phyloP scores from a whole-genome alignment of 1,140 invertebrate species.

The Drosophila repleta region DNA sequence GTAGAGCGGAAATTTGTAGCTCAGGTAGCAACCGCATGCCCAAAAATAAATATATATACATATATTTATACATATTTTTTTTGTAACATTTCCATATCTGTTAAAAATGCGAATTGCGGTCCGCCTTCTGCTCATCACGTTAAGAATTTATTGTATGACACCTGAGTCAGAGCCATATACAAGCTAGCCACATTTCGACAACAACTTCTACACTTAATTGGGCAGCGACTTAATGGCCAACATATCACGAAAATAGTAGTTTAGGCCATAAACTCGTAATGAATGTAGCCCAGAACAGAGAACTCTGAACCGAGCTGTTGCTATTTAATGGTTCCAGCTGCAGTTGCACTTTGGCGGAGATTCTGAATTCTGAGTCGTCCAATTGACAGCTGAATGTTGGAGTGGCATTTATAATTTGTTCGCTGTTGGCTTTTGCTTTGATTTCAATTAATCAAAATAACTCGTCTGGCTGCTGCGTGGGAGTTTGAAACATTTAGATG shows the following conservation, averaged over 20 bases:
- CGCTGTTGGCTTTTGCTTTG: slow-evolving; percentile 11
- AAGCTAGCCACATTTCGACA: slow-evolving; percentile 3
- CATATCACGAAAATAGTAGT: slow-evolving; percentile 44
- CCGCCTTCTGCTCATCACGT: slow-evolving; percentile 45
- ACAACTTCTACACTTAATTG: slow-evolving; percentile 59
- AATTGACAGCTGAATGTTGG: slow-evolving; percentile 41
- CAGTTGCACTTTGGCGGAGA: slow-evolving; percentile 30
- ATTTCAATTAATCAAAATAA: slow-evolving; percentile 45
- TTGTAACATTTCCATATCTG: slow-evolving; percentile 44
- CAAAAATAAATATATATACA: slow-evolving; percentile 5
- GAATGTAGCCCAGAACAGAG: slow-evolving; percentile 21
- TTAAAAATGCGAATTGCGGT: slow-evolving; percentile 47
- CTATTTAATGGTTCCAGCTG: slow-evolving; percentile 12
- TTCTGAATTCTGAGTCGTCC: slow-evolving; percentile 14
- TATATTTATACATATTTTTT: background rate
- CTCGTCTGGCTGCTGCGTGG: slow-evolving; percentile 23
- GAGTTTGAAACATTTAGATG: slow-evolving; percentile 42
- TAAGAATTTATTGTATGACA: slow-evolving; percentile 69
- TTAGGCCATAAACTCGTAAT: slow-evolving; percentile 33
- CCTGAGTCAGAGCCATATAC: slow-evolving; percentile 58
- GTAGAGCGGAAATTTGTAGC: slow-evolving; percentile 47
- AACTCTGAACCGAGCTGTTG: slow-evolving; percentile 26
- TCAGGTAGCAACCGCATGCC: slow-evolving; percentile 9
- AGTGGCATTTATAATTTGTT: slow-evolving; percentile 25
- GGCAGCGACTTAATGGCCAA: slow-evolving; percentile 66